A percentile compares a stretch with the other conserved stretches of the same genome.
Conservation (phyloP, 2,888 invertebrate species). For the Agrochola lota region DNA sequence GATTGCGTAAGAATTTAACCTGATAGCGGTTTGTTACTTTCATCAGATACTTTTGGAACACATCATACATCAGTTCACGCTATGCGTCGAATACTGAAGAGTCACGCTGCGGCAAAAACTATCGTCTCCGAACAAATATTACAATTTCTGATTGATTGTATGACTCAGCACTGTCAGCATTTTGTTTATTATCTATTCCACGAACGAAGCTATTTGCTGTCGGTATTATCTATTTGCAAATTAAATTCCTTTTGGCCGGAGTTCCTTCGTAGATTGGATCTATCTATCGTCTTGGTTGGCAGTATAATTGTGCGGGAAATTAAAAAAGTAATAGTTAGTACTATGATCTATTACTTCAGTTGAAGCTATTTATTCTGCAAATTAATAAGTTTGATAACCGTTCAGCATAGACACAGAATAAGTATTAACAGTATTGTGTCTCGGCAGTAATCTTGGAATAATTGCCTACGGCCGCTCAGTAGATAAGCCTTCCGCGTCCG, state of each 20-base stretch:
- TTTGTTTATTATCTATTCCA: slow-evolving; percentile 36
- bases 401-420: neutral
- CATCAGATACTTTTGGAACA: neutral
- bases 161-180: slow-evolving; percentile 52
- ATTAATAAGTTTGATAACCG: neutral
- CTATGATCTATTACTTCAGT: neutral
- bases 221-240: slow-evolving; percentile 58
- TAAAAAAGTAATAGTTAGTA: slow-evolving; percentile 13
- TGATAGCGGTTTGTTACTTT: neutral
- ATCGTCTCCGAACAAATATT: slow-evolving; percentile 44
- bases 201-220: slow-evolving; percentile 20
- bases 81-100: slow-evolving; percentile 23
- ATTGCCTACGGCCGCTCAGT: too few species aligned
- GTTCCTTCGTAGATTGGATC: slow-evolving; percentile 13
- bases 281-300: slow-evolving; percentile 15
- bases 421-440: too few species aligned
- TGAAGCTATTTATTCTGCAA: neutral
- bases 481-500: too few species aligned
- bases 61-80: neutral
- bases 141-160: slow-evolving; percentile 52
- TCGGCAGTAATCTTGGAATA: too few species aligned
- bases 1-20: neutral
- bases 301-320: slow-evolving; percentile 5
- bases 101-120: slow-evolving; percentile 63
- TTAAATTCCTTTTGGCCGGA: slow-evolving; percentile 45